These are phyloP conservation scores for Prinia subflava DNA, from an alignment of 2,113 vertebrate genomes.

Conservation along the genomic window DNA sequence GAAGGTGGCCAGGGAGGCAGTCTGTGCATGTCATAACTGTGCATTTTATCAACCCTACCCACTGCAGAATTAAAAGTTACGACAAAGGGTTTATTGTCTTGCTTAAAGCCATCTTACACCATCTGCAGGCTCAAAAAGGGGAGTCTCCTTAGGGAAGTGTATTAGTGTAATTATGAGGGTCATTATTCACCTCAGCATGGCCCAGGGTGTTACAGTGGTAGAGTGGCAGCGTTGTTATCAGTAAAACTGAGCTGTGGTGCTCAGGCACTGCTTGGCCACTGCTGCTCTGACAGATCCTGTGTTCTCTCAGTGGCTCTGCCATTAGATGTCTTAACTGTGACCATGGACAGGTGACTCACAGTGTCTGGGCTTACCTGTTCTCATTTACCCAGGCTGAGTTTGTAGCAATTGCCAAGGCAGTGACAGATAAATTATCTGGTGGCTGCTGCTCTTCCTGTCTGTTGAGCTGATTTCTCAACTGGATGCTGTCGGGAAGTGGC, in stretches of 20 bases:
- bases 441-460: not conserved
- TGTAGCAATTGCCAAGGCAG: not conserved
- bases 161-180: not conserved
- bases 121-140: not conserved
- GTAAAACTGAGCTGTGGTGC: not conserved
- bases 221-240: not conserved
- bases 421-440: not conserved
- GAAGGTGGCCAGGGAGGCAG: not conserved
- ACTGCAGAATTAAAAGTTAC: not conserved
- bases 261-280: not conserved
- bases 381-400: not conserved
- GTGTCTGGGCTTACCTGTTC: not conserved
- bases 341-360: not conserved
- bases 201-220: not conserved
- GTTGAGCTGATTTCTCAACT: not conserved
- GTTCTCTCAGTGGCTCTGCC: not conserved
- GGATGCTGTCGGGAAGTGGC: not conserved
- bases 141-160: not conserved
- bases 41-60: not conserved
- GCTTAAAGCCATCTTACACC: not conserved
- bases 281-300: not conserved
- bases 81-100: not conserved
- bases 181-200: not conserved
- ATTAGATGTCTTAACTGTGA: not conserved
- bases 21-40: not conserved